A percentile compares a stretch with the other conserved stretches of the same genome.
Evolutionary conservation across 2,797 vertebrate genomes (phyloP).

Genomic region (Phaenicophaeus curvirostris): DNA sequence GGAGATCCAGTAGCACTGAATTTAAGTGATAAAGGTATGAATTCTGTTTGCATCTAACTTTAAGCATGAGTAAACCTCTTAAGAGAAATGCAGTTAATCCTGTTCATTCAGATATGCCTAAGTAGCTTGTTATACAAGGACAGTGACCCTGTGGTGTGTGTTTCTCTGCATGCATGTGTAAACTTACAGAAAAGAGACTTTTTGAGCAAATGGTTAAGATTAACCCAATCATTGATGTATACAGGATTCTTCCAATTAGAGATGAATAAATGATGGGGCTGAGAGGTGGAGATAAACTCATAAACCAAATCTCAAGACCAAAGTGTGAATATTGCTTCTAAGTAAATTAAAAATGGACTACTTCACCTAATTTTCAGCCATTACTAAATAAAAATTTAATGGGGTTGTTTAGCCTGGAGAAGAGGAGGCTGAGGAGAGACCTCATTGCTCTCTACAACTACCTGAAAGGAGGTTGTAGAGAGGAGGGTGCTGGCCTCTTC

Average conservation of each 20-base stretch:
- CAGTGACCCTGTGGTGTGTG: background rate
- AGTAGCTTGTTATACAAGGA: background rate
- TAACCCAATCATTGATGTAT: background rate
- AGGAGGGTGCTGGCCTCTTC: no score
- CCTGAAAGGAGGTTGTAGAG: no score
- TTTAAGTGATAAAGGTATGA: background rate
- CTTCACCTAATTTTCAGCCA: background rate
- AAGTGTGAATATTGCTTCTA: background rate
- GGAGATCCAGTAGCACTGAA: background rate
- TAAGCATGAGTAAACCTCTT: background rate
- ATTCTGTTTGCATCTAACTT: background rate
- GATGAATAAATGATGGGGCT: background rate
- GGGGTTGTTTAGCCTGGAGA: no score
- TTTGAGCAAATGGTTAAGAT: background rate
- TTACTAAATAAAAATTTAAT: background rate
- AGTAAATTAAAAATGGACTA: background rate
- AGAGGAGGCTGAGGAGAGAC: no score
- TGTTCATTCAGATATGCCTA: background rate
- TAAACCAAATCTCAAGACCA: background rate
- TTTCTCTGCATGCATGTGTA: accelerated
- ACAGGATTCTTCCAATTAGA: background rate
- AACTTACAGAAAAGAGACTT: background rate
- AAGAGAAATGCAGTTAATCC: background rate
- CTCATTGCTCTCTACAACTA: no score
- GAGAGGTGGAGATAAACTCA: background rate